Evolutionary conservation across 2,888 invertebrate genomes (phyloP).

Genomic region (Geophilus truncorum): DNA sequence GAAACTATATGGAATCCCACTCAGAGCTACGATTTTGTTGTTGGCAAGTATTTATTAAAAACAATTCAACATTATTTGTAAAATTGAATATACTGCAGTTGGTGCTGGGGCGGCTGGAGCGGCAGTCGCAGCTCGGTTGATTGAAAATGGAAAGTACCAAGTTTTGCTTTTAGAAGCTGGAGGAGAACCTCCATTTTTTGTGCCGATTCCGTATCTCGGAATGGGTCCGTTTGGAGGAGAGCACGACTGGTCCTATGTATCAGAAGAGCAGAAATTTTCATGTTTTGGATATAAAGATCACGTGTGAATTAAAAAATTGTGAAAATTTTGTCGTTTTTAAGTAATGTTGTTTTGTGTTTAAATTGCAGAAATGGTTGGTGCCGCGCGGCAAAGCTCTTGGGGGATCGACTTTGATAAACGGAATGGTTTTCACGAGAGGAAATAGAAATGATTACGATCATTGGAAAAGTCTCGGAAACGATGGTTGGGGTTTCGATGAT

Average conservation of each 20-base stretch:
- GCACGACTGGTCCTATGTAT: background rate
- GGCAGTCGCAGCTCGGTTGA: conserved; percentile 55
- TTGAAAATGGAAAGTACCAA: conserved; percentile 41
- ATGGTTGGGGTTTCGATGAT: conserved; percentile 51
- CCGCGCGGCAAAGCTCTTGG: conserved; percentile 51
- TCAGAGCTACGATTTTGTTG: background rate
- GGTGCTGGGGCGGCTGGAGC: conserved; percentile 64
- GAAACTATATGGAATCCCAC: conserved; percentile 38
- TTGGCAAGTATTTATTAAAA: background rate
- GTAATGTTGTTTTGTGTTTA: too few species aligned
- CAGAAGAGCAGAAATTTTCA: background rate
- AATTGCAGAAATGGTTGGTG: too few species aligned
- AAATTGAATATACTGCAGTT: conserved; percentile 55
- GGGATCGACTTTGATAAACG: conserved; percentile 51
- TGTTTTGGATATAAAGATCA: background rate
- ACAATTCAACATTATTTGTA: background rate
- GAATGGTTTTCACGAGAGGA: conserved; percentile 52
- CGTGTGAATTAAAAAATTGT: too few species aligned
- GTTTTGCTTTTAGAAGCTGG: conserved; percentile 68
- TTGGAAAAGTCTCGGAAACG: conserved; percentile 50
- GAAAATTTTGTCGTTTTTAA: too few species aligned
- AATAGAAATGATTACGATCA: conserved; percentile 50
- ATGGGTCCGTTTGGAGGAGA: background rate
- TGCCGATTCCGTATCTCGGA: background rate
- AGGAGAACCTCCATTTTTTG: conserved; percentile 56